A percentile compares a stretch with the other conserved stretches of the same genome.
Conservation (phyloP, 35 echinoderm and acorn worm species). For the Lytechinus pictus region DNA sequence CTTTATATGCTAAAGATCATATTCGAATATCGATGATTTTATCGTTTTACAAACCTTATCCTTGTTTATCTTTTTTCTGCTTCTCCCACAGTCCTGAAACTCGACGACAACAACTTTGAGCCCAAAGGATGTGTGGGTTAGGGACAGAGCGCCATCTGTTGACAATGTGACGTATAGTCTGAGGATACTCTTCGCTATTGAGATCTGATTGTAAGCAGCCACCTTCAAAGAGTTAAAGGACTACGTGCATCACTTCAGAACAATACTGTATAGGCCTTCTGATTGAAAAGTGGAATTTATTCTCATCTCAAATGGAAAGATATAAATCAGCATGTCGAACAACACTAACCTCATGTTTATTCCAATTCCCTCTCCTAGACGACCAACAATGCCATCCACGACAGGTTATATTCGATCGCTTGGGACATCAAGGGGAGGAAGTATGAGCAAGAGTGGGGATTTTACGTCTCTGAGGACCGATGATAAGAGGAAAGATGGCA, state of each 20-base stretch:
- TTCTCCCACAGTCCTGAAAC: background rate
- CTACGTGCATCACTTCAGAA: background rate
- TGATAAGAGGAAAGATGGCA: background rate
- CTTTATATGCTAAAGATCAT: background rate
- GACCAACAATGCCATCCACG: background rate
- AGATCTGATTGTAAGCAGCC: background rate
- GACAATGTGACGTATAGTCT: background rate
- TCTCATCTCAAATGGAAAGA: background rate
- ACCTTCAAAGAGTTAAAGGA: background rate
- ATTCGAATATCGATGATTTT: background rate
- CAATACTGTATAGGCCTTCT: background rate
- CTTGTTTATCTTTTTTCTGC: background rate
- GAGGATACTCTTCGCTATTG: too few relatives aligned
- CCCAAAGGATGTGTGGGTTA: background rate
- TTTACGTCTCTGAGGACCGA: background rate
- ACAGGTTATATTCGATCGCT: background rate
- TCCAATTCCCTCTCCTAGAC: background rate
- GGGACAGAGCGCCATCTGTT: background rate
- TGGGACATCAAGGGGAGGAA: slow-evolving; percentile 14
- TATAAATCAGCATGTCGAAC: background rate
- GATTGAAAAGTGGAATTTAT: background rate
- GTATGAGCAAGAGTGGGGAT: background rate
- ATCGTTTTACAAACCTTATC: background rate
- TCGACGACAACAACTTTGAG: background rate
- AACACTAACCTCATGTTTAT: slow-evolving; percentile 6